Percentiles rank a stretch among this genome's conserved stretches.
phyloP scores from a whole-genome alignment of 2,113 vertebrate genomes.

The Triplophysa dalaica region DNA sequence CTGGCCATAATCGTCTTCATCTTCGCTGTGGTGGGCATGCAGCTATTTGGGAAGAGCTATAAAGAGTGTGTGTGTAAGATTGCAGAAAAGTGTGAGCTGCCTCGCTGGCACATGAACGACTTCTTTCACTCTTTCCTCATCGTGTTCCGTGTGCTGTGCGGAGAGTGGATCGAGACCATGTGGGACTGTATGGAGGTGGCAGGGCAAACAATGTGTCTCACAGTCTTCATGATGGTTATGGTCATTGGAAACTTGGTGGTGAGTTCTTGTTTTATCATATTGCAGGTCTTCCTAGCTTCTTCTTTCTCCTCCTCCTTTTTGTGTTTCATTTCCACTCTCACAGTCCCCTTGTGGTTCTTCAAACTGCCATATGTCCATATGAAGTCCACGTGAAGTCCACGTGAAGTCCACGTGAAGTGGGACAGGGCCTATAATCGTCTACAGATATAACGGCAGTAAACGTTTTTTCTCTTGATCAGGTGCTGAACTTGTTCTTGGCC shows the following conservation, averaged over 20 bases:
- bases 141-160: conserved; percentile 95
- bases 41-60: conserved; percentile 98
- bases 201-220: conserved; percentile 95
- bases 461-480: conserved; percentile 66
- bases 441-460: neutral
- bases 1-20: conserved; percentile 99
- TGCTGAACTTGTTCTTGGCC: conserved; percentile 95
- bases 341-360: neutral
- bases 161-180: conserved; percentile 99
- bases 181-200: conserved; percentile 99
- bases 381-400: neutral
- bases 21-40: conserved; percentile 99
- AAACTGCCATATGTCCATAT: too few relatives aligned
- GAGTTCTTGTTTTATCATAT: conserved; percentile 63
- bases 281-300: neutral
- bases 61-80: conserved; percentile 99
- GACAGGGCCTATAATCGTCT: neutral
- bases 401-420: neutral
- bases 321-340: neutral
- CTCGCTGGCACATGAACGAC: conserved; percentile 99
- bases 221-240: conserved; percentile 99
- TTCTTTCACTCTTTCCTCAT: conserved; percentile 99
- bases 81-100: conserved; percentile 79
- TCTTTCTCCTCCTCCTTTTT: neutral
- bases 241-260: conserved; percentile 99